Percentiles rank a stretch among this genome's conserved stretches.
These are phyloP conservation scores for Spilosoma lubricipeda DNA, from an alignment of 2,888 invertebrate genomes.

Conservation along the genomic window DNA sequence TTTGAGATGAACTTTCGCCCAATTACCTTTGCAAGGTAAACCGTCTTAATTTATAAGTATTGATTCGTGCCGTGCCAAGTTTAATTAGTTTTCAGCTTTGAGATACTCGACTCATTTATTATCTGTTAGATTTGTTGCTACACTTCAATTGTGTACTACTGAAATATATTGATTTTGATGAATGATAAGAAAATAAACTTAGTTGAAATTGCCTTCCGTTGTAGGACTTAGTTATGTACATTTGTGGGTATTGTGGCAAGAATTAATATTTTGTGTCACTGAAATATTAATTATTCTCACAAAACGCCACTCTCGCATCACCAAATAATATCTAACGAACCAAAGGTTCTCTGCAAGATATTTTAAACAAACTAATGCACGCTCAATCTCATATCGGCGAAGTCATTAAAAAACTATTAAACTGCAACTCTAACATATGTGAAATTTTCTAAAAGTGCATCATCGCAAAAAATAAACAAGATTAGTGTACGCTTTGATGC, in stretches of 20 bases:
- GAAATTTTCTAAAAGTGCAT: conserved; percentile 59
- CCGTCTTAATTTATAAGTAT: conserved; percentile 83
- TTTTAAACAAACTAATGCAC: conserved; percentile 39
- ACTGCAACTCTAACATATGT: conserved; percentile 59
- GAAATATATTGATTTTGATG: conserved; percentile 44
- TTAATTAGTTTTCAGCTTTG: conserved; percentile 82
- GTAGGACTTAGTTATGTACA: conserved; percentile 18
- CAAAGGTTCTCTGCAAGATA: conserved; percentile 41
- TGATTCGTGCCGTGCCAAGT: conserved; percentile 75
- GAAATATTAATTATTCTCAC: conserved; percentile 38
- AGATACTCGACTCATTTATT: conserved; percentile 76
- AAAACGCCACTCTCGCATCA: conserved; percentile 38
- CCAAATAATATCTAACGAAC: conserved; percentile 50
- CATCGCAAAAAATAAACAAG: conserved; percentile 47
- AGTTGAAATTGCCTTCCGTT: conserved; percentile 22
- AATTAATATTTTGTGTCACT: conserved; percentile 18
- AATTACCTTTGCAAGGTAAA: conserved; percentile 81
- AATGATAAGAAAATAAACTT: conserved; percentile 27
- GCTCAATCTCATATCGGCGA: conserved; percentile 54
- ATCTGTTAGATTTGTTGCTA: conserved; percentile 63
- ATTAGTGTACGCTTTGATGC: conserved; percentile 58
- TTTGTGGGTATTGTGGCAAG: conserved; percentile 25
- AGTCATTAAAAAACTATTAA: conserved; percentile 70
- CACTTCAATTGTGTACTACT: conserved; percentile 37
- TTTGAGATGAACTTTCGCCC: conserved; percentile 78